phyloP scores from a whole-genome alignment of 2,113 vertebrate genomes.

The Phaetusa simplex region DNA sequence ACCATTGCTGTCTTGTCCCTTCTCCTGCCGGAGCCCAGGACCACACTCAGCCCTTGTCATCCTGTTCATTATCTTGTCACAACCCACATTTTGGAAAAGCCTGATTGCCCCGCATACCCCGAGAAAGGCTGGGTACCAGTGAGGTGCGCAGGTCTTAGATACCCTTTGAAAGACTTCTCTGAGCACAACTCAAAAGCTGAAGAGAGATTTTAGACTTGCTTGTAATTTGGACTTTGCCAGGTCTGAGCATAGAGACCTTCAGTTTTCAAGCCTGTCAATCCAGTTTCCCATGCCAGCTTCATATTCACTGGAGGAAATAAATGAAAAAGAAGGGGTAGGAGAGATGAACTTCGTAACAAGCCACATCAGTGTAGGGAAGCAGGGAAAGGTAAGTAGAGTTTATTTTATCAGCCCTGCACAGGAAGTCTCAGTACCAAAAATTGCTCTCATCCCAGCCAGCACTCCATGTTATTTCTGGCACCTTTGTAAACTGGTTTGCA shows the following conservation, averaged over 20 bases:
- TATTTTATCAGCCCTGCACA: slow-evolving; percentile 46
- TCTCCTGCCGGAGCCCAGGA: background rate
- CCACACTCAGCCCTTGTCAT: background rate
- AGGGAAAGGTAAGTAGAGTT: slow-evolving; percentile 43
- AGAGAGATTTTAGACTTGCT: background rate
- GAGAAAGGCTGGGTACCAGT: background rate
- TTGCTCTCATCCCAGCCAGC: slow-evolving; percentile 1
- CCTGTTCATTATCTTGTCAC: background rate
- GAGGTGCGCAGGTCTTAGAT: background rate
- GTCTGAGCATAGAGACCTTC: background rate
- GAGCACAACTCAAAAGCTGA: background rate
- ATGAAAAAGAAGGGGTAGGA: background rate
- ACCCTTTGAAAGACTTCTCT: background rate
- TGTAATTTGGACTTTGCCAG: background rate
- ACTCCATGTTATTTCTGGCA: slow-evolving; percentile 37
- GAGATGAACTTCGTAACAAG: slow-evolving; percentile 1
- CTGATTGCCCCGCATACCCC: background rate
- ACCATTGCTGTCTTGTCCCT: background rate
- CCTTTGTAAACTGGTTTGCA: slow-evolving; percentile 1
- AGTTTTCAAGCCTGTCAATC: background rate
- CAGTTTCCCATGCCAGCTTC: background rate
- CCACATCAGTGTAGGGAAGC: background rate
- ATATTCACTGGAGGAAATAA: background rate
- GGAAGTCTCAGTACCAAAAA: slow-evolving; percentile 42
- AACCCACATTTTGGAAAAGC: background rate